Conservation (phyloP, 2,888 invertebrate species). For the Volucella bombylans region DNA sequence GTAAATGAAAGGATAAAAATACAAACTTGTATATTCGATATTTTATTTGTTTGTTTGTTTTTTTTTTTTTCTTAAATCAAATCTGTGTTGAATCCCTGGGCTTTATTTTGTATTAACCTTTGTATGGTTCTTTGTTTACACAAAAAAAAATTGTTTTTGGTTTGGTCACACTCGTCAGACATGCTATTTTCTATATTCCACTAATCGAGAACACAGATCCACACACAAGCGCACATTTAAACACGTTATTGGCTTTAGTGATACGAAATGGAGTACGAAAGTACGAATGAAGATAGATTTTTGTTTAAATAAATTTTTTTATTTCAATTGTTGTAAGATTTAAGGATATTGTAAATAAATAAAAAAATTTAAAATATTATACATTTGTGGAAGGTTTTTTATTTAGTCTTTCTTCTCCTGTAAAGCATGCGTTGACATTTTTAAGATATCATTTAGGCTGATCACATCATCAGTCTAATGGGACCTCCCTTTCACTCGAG, state of each 20-base stretch:
- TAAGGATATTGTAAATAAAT: conserved; percentile 65
- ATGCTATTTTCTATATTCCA: not conserved
- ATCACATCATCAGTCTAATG: too few species aligned
- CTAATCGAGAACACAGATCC: conserved; percentile 29
- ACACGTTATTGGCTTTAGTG: conserved; percentile 29
- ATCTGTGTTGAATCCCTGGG: conserved; percentile 23
- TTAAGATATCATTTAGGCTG: too few species aligned
- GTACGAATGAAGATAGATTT: conserved; percentile 37
- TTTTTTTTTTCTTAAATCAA: conserved; percentile 9
- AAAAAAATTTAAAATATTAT: conserved; percentile 39
- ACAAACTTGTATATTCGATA: conserved; percentile 62
- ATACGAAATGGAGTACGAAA: conserved; percentile 34
- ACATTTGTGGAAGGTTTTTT: not conserved
- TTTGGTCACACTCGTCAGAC: conserved; percentile 32
- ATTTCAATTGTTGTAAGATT: conserved; percentile 59
- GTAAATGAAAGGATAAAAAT: conserved; percentile 62
- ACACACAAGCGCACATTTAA: not conserved
- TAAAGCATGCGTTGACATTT: too few species aligned
- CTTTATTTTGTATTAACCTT: conserved; percentile 26
- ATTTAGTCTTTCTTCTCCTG: not conserved
- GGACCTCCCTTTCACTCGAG: too few species aligned
- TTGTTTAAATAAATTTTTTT: conserved; percentile 32
- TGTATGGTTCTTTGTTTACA: conserved; percentile 31
- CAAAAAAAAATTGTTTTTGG: conserved; percentile 10
- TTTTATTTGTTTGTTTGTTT: conserved; percentile 38